Conservation (phyloP, 2,113 vertebrate species). For the Salvelinus namaycush region DNA sequence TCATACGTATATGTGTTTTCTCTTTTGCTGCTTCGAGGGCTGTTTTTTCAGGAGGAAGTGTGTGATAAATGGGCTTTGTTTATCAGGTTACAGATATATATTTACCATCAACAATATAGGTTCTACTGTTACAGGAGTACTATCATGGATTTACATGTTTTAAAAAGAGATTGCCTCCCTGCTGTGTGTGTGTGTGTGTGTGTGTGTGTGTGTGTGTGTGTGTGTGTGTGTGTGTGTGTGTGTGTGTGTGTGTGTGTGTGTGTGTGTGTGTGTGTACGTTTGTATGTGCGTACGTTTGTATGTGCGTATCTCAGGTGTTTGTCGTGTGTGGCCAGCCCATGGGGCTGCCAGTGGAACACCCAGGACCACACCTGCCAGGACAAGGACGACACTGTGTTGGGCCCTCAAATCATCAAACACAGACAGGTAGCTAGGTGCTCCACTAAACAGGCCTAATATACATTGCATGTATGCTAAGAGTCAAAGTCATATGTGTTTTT, state of each 20-base stretch:
- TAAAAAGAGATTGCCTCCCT: conserved; percentile 16
- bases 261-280: conserved; percentile 30
- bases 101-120: conserved; percentile 66
- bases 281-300: conserved; percentile 62
- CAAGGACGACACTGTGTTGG: conserved; percentile 29
- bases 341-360: conserved; percentile 92
- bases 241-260: conserved; percentile 89
- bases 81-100: conserved; percentile 66
- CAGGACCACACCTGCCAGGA: conserved; percentile 82
- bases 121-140: conserved; percentile 49
- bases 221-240: conserved; percentile 57
- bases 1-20: conserved; percentile 15
- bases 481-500: not conserved
- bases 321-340: conserved; percentile 87
- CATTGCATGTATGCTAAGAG: not conserved
- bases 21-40: not conserved
- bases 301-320: conserved; percentile 84
- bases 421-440: conserved; percentile 72
- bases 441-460: not conserved
- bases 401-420: conserved; percentile 74
- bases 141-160: conserved; percentile 63
- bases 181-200: conserved; percentile 65
- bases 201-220: conserved; percentile 3
- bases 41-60: conserved; percentile 52
- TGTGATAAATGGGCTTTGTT: conserved; percentile 76